A percentile compares a stretch with the other conserved stretches of the same genome.
These are phyloP conservation scores for Megalops atlanticus DNA, from an alignment of 2,113 vertebrate genomes.

Conservation along the genomic window DNA sequence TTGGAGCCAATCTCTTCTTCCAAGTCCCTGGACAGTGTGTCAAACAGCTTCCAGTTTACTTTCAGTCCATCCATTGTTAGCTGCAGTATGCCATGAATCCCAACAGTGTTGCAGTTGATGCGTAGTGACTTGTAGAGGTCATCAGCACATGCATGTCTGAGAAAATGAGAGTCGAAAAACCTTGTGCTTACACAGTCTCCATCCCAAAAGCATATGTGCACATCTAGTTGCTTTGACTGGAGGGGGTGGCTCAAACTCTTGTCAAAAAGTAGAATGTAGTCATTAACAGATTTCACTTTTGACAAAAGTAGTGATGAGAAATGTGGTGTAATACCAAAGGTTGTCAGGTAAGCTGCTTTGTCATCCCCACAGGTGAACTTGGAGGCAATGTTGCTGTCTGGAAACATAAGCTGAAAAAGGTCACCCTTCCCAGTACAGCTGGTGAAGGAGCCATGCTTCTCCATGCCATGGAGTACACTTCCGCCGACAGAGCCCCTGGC, in stretches of 20 bases:
- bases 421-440: neutral
- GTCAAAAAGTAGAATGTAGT: neutral
- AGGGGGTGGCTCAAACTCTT: neutral
- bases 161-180: neutral
- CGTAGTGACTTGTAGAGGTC: neutral
- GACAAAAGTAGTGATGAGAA: neutral
- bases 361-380: neutral
- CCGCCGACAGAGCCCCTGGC: neutral
- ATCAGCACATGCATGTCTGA: neutral
- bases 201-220: neutral
- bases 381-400: slow-evolving; percentile 2
- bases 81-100: neutral
- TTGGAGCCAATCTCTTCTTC: neutral
- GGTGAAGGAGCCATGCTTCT: neutral
- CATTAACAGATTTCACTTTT: neutral
- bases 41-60: neutral
- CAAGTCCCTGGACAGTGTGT: neutral
- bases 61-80: neutral
- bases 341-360: slow-evolving; percentile 1
- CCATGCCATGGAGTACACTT: neutral
- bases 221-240: neutral
- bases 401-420: neutral
- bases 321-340: neutral
- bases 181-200: neutral
- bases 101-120: neutral